Evolutionary conservation across 2,113 vertebrate genomes (phyloP).

Genomic region (Rhegmatorhina hoffmannsi): DNA sequence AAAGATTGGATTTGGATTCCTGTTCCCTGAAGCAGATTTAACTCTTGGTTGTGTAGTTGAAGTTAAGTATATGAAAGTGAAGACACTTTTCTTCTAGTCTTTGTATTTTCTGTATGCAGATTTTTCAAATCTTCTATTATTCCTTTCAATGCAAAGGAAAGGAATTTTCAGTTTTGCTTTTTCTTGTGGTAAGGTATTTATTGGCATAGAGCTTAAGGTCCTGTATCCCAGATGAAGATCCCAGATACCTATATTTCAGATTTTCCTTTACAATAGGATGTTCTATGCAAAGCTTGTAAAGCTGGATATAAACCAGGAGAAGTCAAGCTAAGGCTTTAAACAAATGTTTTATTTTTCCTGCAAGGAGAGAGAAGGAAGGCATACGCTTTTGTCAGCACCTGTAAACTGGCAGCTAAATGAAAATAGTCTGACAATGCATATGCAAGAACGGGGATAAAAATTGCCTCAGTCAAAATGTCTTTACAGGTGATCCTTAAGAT

Average conservation of each 20-base stretch:
- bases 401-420: slow-evolving; percentile 16
- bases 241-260: not conserved
- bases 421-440: not conserved
- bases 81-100: not conserved
- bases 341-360: not conserved
- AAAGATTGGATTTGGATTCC: not conserved
- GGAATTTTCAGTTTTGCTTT: not conserved
- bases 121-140: not conserved
- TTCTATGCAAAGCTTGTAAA: not conserved
- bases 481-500: not conserved
- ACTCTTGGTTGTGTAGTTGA: not conserved
- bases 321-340: not conserved
- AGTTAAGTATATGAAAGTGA: not conserved
- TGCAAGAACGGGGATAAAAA: not conserved
- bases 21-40: not conserved
- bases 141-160: not conserved
- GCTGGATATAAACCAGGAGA: not conserved
- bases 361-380: not conserved
- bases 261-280: not conserved
- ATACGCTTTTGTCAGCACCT: not conserved
- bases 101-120: not conserved
- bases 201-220: not conserved
- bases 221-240: not conserved
- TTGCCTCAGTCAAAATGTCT: not conserved
- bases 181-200: not conserved